Percentiles rank a stretch among this genome's conserved stretches.
Evolutionary conservation across 1,140 invertebrate species (phyloP).

Genomic region (Dinothrombium tinctorium): DNA sequence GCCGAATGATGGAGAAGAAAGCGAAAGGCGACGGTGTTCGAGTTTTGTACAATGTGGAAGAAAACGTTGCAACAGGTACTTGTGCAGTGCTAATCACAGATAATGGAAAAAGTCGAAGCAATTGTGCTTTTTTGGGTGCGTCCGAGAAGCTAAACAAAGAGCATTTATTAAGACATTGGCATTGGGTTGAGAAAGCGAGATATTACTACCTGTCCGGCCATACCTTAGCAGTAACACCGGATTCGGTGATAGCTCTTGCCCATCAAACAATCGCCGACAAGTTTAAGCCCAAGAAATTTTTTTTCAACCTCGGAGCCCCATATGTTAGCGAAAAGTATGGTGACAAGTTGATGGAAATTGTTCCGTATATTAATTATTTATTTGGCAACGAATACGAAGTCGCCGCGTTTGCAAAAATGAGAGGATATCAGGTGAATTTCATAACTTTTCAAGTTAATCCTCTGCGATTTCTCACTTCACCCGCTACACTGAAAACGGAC

Average conservation of each 20-base stretch:
- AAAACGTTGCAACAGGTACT: slow-evolving; percentile 52
- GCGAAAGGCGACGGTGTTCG: slow-evolving; percentile 59
- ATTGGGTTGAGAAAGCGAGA: slow-evolving; percentile 12
- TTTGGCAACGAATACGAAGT: slow-evolving; percentile 73
- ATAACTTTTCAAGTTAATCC: neutral
- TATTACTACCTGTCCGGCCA: slow-evolving; percentile 10
- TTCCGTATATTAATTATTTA: slow-evolving; percentile 84
- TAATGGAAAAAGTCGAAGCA: slow-evolving; percentile 46
- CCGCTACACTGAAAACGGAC: no score
- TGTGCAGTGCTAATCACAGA: slow-evolving; percentile 62
- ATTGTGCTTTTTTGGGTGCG: slow-evolving; percentile 83
- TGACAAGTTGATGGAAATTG: slow-evolving; percentile 45
- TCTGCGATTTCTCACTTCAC: neutral
- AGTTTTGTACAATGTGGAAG: slow-evolving; percentile 55
- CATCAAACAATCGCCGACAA: slow-evolving; percentile 6
- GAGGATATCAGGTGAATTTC: slow-evolving; percentile 6
- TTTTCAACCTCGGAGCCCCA: slow-evolving; percentile 50
- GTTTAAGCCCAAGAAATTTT: slow-evolving; percentile 2
- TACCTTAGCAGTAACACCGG: slow-evolving; percentile 9
- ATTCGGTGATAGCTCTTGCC: slow-evolving; percentile 9
- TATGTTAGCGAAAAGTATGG: slow-evolving; percentile 80
- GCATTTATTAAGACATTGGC: slow-evolving; percentile 33
- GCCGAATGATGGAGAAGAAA: slow-evolving; percentile 55
- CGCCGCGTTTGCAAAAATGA: slow-evolving; percentile 11
- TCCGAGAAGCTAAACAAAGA: slow-evolving; percentile 73